A percentile compares a stretch with the other conserved stretches of the same genome.
phyloP scores from a whole-genome alignment of 2,888 invertebrate genomes.

The Drosophila pegasa region DNA sequence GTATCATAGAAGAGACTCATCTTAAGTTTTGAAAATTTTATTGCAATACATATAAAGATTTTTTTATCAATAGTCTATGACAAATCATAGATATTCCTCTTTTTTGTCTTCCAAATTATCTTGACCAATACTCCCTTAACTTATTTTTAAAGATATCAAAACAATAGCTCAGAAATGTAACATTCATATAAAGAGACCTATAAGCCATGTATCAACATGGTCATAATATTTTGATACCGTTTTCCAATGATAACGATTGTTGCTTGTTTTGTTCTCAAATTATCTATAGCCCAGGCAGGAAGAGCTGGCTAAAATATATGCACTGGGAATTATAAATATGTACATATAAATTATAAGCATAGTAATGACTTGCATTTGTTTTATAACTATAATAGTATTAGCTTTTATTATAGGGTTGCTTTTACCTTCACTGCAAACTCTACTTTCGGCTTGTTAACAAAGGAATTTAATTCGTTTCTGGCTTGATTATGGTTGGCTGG shows the following conservation, averaged over 20 bases:
- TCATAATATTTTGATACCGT: not conserved
- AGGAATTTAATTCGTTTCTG: constrained; percentile 56
- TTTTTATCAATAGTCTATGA: not conserved
- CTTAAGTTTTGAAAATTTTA: not conserved
- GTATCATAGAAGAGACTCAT: not conserved
- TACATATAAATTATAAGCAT: too few species aligned
- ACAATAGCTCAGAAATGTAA: not conserved
- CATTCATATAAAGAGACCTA: not conserved
- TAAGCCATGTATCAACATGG: too few species aligned
- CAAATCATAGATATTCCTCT: too few species aligned
- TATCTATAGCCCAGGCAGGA: too few species aligned
- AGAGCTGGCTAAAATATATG: too few species aligned
- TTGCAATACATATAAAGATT: not conserved
- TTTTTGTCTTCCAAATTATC: not conserved
- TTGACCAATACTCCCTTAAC: not conserved
- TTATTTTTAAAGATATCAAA: not conserved
- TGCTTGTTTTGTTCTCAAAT: not conserved
- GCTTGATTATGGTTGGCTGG: constrained; percentile 39
- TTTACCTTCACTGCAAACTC: not conserved
- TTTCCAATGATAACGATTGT: not conserved
- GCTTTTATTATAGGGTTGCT: too few species aligned
- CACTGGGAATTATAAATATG: too few species aligned
- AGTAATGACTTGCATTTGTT: too few species aligned
- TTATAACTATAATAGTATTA: too few species aligned
- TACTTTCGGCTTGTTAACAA: constrained; percentile 34